These are phyloP conservation scores for Minunthozetes semirufus DNA, from an alignment of 2,888 invertebrate genomes.

Conservation along the genomic window DNA sequence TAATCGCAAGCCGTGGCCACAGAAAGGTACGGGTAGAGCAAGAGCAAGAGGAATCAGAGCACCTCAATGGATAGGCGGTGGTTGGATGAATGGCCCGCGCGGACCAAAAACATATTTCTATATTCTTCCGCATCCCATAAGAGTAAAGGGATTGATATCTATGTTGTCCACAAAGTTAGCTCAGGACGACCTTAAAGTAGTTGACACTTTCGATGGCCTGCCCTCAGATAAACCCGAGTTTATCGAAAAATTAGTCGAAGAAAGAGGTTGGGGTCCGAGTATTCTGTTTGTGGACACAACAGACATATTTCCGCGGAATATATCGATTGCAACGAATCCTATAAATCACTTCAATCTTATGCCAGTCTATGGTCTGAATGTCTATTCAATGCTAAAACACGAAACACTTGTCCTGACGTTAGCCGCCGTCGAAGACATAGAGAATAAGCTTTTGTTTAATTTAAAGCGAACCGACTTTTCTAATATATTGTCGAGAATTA, in stretches of 20 bases:
- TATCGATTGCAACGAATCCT: constrained; percentile 68
- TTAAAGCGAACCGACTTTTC: constrained; percentile 39
- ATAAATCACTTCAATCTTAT: constrained; percentile 83
- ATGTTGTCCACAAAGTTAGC: constrained; percentile 83
- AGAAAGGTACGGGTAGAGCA: constrained; percentile 83
- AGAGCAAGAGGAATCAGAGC: constrained; percentile 87
- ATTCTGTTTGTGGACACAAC: constrained; percentile 84
- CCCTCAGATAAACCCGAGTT: constrained; percentile 67
- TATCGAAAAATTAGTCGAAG: constrained; percentile 68
- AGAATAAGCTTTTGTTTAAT: constrained; percentile 41
- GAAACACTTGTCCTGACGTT: constrained; percentile 81
- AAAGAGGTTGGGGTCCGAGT: constrained; percentile 90
- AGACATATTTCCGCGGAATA: constrained; percentile 80
- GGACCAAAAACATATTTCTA: constrained; percentile 84
- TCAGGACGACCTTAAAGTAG: constrained; percentile 86
- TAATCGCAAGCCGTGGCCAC: constrained; percentile 91
- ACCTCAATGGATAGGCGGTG: constrained; percentile 70
- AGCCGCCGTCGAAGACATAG: constrained; percentile 65
- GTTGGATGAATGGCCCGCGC: constrained; percentile 79
- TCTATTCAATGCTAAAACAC: constrained; percentile 93
- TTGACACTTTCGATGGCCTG: constrained; percentile 69
- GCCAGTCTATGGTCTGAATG: constrained; percentile 93
- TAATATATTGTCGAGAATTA: background rate
- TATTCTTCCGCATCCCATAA: constrained; percentile 73
- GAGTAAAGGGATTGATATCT: constrained; percentile 72